Percentiles rank a stretch among this genome's conserved stretches.
Evolutionary conservation across 2,888 invertebrate species (phyloP).

Genomic region (Laothoe populi): DNA sequence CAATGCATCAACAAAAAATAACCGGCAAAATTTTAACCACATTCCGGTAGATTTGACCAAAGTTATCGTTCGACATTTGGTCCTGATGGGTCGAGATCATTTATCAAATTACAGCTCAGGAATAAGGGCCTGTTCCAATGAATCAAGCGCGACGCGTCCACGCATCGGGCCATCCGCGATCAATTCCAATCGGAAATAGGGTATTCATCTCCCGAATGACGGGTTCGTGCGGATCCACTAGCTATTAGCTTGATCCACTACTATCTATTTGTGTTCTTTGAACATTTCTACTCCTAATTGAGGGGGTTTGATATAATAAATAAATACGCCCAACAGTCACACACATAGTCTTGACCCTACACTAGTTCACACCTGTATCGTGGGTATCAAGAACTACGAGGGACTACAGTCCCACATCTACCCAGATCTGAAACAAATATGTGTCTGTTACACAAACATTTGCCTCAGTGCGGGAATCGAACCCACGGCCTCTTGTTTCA

Average conservation of each 20-base stretch:
- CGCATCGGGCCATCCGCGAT: conserved; percentile 36
- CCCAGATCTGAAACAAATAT: too few species aligned
- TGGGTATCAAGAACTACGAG: too few species aligned
- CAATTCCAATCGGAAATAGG: conserved; percentile 38
- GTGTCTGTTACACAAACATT: too few species aligned
- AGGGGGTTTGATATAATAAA: not conserved
- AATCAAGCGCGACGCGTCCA: conserved; percentile 38
- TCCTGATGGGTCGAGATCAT: conserved; percentile 16
- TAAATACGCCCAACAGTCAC: too few species aligned
- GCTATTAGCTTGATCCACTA: not conserved
- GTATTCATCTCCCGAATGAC: conserved; percentile 34
- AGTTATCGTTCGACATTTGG: conserved; percentile 21
- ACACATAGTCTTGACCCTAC: too few species aligned
- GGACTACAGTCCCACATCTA: too few species aligned
- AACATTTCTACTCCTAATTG: not conserved
- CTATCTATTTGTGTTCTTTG: not conserved
- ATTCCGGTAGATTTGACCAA: conserved; percentile 19
- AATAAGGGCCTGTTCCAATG: conserved; percentile 33
- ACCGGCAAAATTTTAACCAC: conserved; percentile 11
- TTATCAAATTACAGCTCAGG: conserved; percentile 11
- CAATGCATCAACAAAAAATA: conserved; percentile 8
- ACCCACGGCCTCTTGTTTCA: too few species aligned
- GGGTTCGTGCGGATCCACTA: not conserved
- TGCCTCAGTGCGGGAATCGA: too few species aligned
- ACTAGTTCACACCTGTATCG: too few species aligned